Evolutionary conservation across 2,113 vertebrate genomes (phyloP).

Genomic region (Lampris megalopsis): DNA sequence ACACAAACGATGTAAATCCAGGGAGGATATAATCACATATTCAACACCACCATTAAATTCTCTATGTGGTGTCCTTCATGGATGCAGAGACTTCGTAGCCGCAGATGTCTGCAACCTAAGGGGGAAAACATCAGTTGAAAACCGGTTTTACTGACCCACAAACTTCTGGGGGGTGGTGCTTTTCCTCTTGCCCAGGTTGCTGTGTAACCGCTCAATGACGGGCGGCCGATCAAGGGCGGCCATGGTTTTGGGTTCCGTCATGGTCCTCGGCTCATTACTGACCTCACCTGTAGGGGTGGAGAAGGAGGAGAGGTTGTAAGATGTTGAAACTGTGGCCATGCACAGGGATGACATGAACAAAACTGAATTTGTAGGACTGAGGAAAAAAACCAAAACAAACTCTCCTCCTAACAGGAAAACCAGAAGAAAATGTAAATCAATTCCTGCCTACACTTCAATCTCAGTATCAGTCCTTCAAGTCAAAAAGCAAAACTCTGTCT

Average conservation of each 20-base stretch:
- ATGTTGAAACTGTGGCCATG: no score
- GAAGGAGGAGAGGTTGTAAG: constrained; percentile 19
- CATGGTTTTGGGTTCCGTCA: constrained; percentile 89
- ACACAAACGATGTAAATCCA: no score
- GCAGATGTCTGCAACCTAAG: no score
- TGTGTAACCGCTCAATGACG: constrained; percentile 95
- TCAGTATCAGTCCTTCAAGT: no score
- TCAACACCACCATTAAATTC: neutral
- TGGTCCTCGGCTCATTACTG: constrained; percentile 89
- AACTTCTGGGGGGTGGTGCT: constrained; percentile 99
- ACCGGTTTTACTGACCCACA: constrained; percentile 89
- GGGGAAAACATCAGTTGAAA: no score
- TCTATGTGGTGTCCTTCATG: neutral
- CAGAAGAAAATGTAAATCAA: no score
- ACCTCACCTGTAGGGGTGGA: constrained; percentile 86
- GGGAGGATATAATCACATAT: neutral
- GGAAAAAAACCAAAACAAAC: no score
- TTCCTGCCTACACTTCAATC: no score
- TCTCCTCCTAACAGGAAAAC: no score
- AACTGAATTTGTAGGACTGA: no score
- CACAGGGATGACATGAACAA: no score
- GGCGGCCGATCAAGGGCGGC: constrained; percentile 94
- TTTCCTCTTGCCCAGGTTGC: constrained; percentile 97
- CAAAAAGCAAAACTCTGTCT: no score
- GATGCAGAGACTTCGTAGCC: neutral